Conservation (phyloP, 2,888 invertebrate genomes). For the Lysandra bellargus region DNA sequence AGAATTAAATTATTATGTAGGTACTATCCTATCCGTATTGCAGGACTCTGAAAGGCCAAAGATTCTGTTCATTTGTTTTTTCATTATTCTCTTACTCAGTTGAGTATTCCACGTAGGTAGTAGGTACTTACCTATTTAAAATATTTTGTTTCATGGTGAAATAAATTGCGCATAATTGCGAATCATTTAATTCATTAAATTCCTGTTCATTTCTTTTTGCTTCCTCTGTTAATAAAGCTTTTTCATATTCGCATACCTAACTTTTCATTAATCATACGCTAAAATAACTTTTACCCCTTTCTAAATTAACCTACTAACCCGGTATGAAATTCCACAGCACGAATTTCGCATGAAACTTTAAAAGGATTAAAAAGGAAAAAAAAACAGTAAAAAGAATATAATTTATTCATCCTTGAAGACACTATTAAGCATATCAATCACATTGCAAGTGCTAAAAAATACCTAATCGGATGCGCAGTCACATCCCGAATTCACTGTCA, state of each 20-base stretch:
- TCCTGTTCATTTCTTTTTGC: background rate
- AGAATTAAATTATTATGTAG: too few relatives aligned
- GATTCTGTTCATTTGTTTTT: too few relatives aligned
- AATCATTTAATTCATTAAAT: too few relatives aligned
- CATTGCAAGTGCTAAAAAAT: conserved; percentile 68
- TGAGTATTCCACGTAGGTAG: too few relatives aligned
- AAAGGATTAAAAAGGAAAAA: conserved; percentile 49
- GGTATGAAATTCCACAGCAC: conserved; percentile 41
- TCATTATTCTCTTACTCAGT: too few relatives aligned
- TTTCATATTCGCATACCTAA: conserved; percentile 8
- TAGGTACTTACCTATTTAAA: too few relatives aligned
- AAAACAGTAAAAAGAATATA: conserved; percentile 53
- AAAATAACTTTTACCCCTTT: conserved; percentile 21
- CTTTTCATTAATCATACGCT: conserved; percentile 21
- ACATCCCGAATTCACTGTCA: conserved; percentile 71
- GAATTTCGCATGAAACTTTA: conserved; percentile 65
- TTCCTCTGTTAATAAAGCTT: background rate
- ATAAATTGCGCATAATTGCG: too few relatives aligned
- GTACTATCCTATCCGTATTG: too few relatives aligned
- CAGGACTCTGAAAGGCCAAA: too few relatives aligned
- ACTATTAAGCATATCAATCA: conserved; percentile 78
- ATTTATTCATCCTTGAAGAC: conserved; percentile 65
- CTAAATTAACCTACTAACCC: conserved; percentile 33
- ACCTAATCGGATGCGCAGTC: conserved; percentile 71
- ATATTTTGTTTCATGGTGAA: too few relatives aligned